A percentile compares a stretch with the other conserved stretches of the same genome.
phyloP scores from a whole-genome alignment of 2,113 vertebrate species.

The Misgurnus mizolepis region DNA sequence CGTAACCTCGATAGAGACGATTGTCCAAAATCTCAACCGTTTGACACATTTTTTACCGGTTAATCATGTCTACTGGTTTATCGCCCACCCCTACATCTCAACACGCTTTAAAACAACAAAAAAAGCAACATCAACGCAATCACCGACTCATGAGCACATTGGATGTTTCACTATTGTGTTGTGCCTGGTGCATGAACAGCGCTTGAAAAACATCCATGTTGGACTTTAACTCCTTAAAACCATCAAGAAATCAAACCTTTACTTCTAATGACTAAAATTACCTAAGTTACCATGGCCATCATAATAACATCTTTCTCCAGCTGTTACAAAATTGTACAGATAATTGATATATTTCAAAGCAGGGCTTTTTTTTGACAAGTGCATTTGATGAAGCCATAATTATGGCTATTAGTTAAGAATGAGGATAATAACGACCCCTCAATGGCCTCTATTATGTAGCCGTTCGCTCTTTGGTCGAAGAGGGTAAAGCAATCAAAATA shows the following conservation, averaged over 20 bases:
- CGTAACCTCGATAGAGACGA: too few species aligned
- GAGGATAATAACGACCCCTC: constrained; percentile 23
- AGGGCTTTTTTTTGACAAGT: neutral
- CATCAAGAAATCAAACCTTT: constrained; percentile 50
- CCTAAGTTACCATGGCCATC: constrained; percentile 52
- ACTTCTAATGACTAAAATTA: constrained; percentile 63
- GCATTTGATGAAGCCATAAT: constrained; percentile 10
- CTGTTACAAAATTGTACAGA: neutral
- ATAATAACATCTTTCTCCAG: constrained; percentile 31
- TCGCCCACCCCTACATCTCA: too few species aligned
- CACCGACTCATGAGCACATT: too few species aligned
- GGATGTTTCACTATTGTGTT: too few species aligned
- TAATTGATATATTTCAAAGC: constrained; percentile 15
- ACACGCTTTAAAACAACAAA: too few species aligned
- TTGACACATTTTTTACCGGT: too few species aligned
- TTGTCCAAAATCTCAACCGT: too few species aligned
- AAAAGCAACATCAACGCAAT: too few species aligned
- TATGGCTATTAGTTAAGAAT: constrained; percentile 42
- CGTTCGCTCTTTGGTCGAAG: neutral
- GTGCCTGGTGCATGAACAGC: too few species aligned
- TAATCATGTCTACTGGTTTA: too few species aligned
- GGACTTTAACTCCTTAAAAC: neutral
- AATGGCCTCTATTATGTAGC: neutral
- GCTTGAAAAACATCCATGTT: neutral
- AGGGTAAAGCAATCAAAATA: constrained; percentile 9